Evolutionary conservation across 2,888 invertebrate species (phyloP).

Genomic region (Aspidiotus destructor): DNA sequence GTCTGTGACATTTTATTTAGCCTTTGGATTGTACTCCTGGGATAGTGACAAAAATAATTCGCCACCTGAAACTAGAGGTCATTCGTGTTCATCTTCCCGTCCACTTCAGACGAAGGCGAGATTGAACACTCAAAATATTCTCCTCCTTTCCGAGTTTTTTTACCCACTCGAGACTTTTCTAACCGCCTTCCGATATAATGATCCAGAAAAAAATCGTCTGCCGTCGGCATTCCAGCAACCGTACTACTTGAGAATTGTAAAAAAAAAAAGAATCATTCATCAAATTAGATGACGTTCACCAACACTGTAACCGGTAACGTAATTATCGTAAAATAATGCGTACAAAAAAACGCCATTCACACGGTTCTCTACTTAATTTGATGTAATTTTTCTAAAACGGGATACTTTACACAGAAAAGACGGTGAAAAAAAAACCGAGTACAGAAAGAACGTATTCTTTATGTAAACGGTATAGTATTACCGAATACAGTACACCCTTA

Average conservation of each 20-base stretch:
- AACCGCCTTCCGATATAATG: too few relatives aligned
- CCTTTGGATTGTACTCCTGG: too few relatives aligned
- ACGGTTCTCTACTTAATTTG: slow-evolving; percentile 30
- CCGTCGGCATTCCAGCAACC: not conserved
- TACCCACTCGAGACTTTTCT: too few relatives aligned
- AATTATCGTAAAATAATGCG: not conserved
- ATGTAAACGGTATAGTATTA: slow-evolving; percentile 20
- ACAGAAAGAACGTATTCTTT: slow-evolving; percentile 3
- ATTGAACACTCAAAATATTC: too few relatives aligned
- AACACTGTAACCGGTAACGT: slow-evolving; percentile 1
- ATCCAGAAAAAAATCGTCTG: not conserved
- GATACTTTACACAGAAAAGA: not conserved
- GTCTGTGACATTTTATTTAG: too few relatives aligned
- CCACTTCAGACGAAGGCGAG: too few relatives aligned
- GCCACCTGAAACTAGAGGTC: too few relatives aligned
- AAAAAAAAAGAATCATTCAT: not conserved
- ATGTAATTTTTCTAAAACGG: slow-evolving; percentile 11
- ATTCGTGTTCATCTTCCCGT: too few relatives aligned
- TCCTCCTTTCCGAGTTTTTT: too few relatives aligned
- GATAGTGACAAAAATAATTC: too few relatives aligned
- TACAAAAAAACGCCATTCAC: slow-evolving; percentile 17
- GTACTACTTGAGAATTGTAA: too few relatives aligned
- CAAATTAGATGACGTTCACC: slow-evolving; percentile 1
- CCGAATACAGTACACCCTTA: slow-evolving; percentile 11
- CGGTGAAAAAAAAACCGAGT: slow-evolving; percentile 7